Base-by-base conservation (phyloP, 2,888 invertebrate genomes). In the Acrobeloides nanus region DNA sequence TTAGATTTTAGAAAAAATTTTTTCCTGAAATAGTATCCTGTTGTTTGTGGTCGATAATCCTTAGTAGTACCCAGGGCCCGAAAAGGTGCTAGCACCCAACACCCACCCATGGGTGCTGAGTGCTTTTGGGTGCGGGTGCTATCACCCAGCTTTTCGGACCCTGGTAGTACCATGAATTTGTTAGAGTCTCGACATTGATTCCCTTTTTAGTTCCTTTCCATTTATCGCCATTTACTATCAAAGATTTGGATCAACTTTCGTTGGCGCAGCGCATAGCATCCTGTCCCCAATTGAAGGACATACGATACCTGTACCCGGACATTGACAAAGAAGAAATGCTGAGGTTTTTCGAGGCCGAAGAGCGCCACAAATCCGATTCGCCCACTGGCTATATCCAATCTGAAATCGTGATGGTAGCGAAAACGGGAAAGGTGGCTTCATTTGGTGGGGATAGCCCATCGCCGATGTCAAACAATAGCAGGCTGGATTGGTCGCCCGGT, bases 361-460 rank as follows among this genome's bases (percentile, higher is more conserved):
- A 73, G 37, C 55, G 69, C n/a, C 54, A 60, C 38, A 53, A 51
- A 18, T 48, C 61, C 8, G 71, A 71, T 34, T 62, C 60, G 12
- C 63, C 68, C 1, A 62, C 66, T 5, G 72, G 72, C 3, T 72
- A 72, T 48, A 73, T 72, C 33, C 69, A 66, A 40, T 62, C 62
- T 39, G 69, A 72, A 43, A 70, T 72, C 44, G 69, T 72, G n/a
- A 72, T 72, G 72, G 71, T 72, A 10, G 72, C 71, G 17, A 71
- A 71, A 49, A 71, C 63, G 26, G 62, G 64, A 26, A 53, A 66
- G 50, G 55, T 35, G 21, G 49, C 57, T 15, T 70, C 67, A 3
- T 59, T 66, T 38, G 68, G 68, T n/a, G 66, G 58, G n/a, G 71
- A 69, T 38, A 61, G 61, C 7, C 70, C 70, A 5, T 70, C 70